These are phyloP conservation scores for Lates calcarifer DNA, from an alignment of 2,113 vertebrate genomes.

Conservation along the genomic window DNA sequence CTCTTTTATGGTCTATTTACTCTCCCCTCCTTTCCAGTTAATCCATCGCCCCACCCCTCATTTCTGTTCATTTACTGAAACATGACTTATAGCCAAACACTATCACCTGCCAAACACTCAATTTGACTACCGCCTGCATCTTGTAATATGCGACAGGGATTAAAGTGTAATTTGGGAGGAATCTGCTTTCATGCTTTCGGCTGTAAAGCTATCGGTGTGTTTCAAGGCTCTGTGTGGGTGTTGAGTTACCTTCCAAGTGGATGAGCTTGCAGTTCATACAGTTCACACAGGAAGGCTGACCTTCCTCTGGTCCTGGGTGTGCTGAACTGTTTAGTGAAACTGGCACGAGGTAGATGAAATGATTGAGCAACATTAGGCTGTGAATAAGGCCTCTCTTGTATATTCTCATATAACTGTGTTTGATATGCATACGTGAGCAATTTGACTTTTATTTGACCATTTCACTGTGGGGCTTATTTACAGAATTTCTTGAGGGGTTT, in stretches of 20 bases:
- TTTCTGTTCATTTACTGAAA: constrained; percentile 31
- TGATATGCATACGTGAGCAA: background rate
- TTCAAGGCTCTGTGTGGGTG: constrained; percentile 41
- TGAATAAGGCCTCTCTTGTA: constrained; percentile 4
- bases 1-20: background rate
- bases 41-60: background rate
- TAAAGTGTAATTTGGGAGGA: constrained; percentile 54
- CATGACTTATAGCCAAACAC: background rate
- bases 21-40: background rate
- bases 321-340: constrained; percentile 36
- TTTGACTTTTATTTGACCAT: background rate
- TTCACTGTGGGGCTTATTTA: background rate
- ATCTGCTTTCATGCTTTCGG: constrained; percentile 39
- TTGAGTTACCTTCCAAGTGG: constrained; percentile 58
- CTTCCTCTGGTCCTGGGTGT: constrained; percentile 29
- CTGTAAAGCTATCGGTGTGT: constrained; percentile 18
- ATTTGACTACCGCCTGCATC: constrained; percentile 14
- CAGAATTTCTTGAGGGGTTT: background rate
- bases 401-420: constrained; percentile 14
- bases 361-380: constrained; percentile 23
- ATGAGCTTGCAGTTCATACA: constrained; percentile 34
- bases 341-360: constrained; percentile 26
- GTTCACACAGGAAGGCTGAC: constrained; percentile 24
- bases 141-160: constrained; percentile 48
- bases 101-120: constrained; percentile 27